Percentiles rank a stretch among this genome's conserved stretches.
Evolutionary conservation across 2,797 vertebrate genomes (phyloP).

Genomic region (Rachycentron canadum): DNA sequence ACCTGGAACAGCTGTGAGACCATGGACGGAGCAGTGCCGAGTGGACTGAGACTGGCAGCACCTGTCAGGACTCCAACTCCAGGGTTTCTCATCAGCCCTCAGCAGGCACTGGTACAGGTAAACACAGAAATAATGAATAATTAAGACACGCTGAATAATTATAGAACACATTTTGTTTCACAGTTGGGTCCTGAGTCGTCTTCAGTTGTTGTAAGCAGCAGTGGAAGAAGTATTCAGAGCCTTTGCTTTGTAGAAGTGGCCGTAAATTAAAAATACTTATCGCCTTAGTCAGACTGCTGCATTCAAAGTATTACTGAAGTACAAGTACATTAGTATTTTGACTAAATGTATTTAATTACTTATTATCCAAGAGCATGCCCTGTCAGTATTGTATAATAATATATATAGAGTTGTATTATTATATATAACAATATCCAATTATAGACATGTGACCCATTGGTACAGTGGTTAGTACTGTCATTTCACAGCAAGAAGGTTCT

Average conservation of each 20-base stretch:
- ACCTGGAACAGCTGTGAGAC: constrained; percentile 84
- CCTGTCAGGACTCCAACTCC: constrained; percentile 82
- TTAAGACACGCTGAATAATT: background rate
- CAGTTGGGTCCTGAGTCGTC: background rate
- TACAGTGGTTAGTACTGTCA: too few species aligned
- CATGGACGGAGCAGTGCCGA: constrained; percentile 78
- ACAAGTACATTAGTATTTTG: too few species aligned
- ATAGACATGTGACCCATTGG: too few species aligned
- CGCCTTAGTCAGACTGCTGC: too few species aligned
- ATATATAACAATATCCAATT: background rate
- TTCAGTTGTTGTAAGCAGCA: background rate
- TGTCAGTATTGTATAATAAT: background rate
- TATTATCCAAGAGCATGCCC: background rate
- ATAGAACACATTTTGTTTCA: background rate
- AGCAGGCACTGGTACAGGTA: constrained; percentile 89
- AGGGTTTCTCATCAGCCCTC: constrained; percentile 85
- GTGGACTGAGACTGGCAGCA: constrained; percentile 79
- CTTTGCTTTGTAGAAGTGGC: background rate
- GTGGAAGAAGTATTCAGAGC: background rate
- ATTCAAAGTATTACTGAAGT: background rate
- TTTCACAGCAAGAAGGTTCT: too few species aligned
- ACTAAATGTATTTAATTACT: too few species aligned
- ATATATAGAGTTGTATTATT: background rate
- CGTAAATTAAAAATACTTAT: background rate
- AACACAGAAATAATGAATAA: background rate